A percentile compares a stretch with the other conserved stretches of the same genome.
phyloP scores from a whole-genome alignment of 2,888 invertebrate species.

The Plebejus argus region DNA sequence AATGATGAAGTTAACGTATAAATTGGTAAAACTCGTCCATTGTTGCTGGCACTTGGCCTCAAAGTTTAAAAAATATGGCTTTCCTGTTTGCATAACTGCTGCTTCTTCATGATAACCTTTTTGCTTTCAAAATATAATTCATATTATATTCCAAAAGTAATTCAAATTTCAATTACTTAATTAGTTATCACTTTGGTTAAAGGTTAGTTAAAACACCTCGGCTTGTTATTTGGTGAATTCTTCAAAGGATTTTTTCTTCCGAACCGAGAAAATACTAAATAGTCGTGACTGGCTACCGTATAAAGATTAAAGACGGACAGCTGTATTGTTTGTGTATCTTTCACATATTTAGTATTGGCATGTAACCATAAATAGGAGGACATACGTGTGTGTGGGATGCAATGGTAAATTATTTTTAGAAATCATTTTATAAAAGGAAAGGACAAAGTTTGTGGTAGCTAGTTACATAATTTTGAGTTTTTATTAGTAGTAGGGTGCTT shows the following conservation, averaged over 20 bases:
- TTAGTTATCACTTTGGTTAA: too few species aligned
- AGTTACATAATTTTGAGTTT: too few species aligned
- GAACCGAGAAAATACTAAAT: background rate
- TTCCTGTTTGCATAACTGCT: background rate
- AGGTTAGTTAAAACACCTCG: too few species aligned
- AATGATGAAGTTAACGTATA: background rate
- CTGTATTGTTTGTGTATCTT: background rate
- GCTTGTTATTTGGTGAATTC: background rate
- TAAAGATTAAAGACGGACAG: slow-evolving; percentile 2
- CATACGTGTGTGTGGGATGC: background rate
- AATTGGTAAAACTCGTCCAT: background rate
- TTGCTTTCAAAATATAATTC: too few species aligned
- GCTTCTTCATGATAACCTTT: too few species aligned
- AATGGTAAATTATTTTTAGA: background rate
- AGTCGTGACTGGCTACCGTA: background rate
- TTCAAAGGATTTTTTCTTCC: background rate
- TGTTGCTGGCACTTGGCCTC: background rate
- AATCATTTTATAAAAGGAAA: background rate
- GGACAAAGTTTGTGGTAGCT: too few species aligned
- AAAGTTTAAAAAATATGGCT: too few species aligned
- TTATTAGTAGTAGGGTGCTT: too few species aligned
- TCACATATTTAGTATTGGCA: background rate
- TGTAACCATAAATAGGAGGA: background rate
- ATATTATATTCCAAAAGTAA: too few species aligned
- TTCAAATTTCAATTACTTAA: too few species aligned